These are phyloP conservation scores for Craniophora ligustri DNA, from an alignment of 2,888 invertebrate genomes.

Conservation along the genomic window DNA sequence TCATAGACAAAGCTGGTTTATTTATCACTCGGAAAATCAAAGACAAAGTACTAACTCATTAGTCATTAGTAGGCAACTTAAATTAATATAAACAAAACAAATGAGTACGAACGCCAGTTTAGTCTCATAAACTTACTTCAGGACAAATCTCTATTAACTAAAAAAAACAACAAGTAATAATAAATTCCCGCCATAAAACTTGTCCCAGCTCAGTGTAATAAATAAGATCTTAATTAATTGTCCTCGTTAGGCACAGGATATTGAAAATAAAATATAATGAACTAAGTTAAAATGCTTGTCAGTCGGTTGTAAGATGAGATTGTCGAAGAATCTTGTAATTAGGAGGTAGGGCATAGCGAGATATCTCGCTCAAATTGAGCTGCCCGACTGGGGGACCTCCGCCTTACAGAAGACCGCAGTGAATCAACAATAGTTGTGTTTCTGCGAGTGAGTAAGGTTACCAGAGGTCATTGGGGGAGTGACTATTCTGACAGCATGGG, in stretches of 20 bases:
- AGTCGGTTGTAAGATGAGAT: constrained; percentile 22
- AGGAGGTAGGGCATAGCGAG: no score
- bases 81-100: constrained; percentile 25
- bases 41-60: neutral
- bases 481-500: no score
- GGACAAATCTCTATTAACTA: constrained; percentile 21
- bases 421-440: no score
- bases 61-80: neutral
- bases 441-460: no score
- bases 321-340: constrained; percentile 9
- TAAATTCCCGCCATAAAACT: constrained; percentile 33
- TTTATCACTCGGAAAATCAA: neutral
- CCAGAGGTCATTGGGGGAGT: no score
- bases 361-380: no score
- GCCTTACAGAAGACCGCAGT: no score
- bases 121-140: constrained; percentile 26
- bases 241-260: constrained; percentile 44
- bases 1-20: no score
- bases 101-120: constrained; percentile 15
- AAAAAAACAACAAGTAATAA: constrained; percentile 25
- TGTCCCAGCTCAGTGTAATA: constrained; percentile 39
- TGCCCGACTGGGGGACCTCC: no score
- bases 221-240: constrained; percentile 55
- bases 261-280: constrained; percentile 47
- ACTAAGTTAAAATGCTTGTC: constrained; percentile 38